These are phyloP conservation scores for Drosophila tripunctata DNA, from an alignment of 2,888 invertebrate genomes.

Conservation along the genomic window DNA sequence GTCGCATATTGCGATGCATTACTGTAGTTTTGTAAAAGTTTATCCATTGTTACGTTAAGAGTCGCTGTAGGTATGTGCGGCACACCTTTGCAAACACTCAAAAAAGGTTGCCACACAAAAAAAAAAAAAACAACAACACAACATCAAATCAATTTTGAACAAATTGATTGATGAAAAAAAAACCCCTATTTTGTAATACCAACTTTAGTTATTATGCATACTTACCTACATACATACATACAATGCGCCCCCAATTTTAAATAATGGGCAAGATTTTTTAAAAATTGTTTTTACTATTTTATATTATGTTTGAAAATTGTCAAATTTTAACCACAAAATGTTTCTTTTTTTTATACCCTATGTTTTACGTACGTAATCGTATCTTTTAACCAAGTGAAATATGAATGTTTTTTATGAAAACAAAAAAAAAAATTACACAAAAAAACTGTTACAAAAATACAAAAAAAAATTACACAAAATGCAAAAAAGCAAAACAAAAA, in stretches of 20 bases:
- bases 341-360: conserved; percentile 52
- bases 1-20: conserved; percentile 59
- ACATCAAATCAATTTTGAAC: conserved; percentile 21
- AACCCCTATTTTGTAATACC: conserved; percentile 27
- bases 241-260: conserved; percentile 2
- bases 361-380: conserved; percentile 55
- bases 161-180: conserved; percentile 28
- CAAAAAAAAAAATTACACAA: conserved; percentile 34
- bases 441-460: conserved; percentile 50
- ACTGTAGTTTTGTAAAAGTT: conserved; percentile 31
- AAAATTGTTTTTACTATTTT: conserved; percentile 20
- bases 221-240: not conserved
- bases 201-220: conserved; percentile 49
- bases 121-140: conserved; percentile 2
- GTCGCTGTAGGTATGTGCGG: conserved; percentile 45
- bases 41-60: conserved; percentile 45
- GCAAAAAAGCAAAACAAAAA: too few relatives aligned
- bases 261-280: conserved; percentile 12
- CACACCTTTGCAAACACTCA: not conserved
- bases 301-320: conserved; percentile 15
- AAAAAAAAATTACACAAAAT: conserved; percentile 33
- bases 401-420: conserved; percentile 44
- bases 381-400: conserved; percentile 23
- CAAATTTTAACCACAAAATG: conserved; percentile 48
- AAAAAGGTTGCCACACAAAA: conserved; percentile 34